Evolutionary conservation across 2,113 vertebrate species (phyloP).

Genomic region (Anoplopoma fimbria): DNA sequence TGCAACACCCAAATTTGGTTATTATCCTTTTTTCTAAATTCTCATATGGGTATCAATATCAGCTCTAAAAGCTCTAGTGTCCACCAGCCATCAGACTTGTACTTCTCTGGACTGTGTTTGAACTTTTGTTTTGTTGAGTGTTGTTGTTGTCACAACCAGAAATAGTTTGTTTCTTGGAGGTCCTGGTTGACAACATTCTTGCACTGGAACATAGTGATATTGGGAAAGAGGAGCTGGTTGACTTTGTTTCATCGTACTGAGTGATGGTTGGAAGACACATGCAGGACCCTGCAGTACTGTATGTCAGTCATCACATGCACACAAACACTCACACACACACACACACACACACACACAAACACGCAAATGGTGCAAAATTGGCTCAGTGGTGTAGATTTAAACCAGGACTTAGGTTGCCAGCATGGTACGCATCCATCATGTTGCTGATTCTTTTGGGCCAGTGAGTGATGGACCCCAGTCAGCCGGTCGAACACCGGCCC

Average conservation of each 20-base stretch:
- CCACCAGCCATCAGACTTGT: background rate
- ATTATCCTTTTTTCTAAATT: too few relatives aligned
- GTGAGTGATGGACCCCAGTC: constrained; percentile 70
- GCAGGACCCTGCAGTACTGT: constrained; percentile 11
- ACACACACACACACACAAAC: constrained; percentile 12
- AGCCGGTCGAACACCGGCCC: constrained; percentile 40
- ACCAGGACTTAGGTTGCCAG: constrained; percentile 60
- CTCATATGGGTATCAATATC: background rate
- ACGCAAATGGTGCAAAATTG: constrained; percentile 12
- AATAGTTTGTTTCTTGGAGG: constrained; percentile 8
- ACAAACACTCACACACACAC: constrained; percentile 18
- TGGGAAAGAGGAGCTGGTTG: constrained; percentile 37
- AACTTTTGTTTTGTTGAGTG: background rate
- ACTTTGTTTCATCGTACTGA: constrained; percentile 51
- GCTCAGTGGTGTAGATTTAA: constrained; percentile 48
- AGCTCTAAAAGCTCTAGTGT: background rate
- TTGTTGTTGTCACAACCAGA: background rate
- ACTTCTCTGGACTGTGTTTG: background rate
- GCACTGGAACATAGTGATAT: constrained; percentile 22
- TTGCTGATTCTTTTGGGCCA: constrained; percentile 66
- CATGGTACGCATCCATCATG: constrained; percentile 59
- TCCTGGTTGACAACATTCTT: constrained; percentile 18
- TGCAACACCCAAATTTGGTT: background rate
- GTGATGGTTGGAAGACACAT: constrained; percentile 56
- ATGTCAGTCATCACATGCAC: constrained; percentile 42